A percentile compares a stretch with the other conserved stretches of the same genome.
Conservation (phyloP, 1,140 invertebrate genomes). For the Drosophila nasuta region DNA sequence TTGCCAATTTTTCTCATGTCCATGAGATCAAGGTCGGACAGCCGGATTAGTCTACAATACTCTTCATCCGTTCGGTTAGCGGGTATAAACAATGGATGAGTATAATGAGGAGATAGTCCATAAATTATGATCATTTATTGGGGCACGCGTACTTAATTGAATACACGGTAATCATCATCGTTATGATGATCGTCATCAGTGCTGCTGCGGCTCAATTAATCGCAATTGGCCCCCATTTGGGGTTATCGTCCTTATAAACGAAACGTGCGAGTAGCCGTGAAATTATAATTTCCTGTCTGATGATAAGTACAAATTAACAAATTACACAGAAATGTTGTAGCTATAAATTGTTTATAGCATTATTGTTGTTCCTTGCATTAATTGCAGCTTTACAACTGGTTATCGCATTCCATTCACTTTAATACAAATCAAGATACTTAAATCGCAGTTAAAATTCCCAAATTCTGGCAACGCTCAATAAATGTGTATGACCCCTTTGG, state of each 20-base stretch:
- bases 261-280: conserved; percentile 32
- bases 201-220: conserved; percentile 24
- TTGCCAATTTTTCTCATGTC: no score
- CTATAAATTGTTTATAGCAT: no score
- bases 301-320: conserved; percentile 34
- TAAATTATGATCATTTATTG: background rate
- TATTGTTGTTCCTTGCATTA: no score
- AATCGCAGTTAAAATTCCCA: no score
- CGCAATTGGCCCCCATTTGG: conserved; percentile 12
- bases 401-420: no score
- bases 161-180: conserved; percentile 22
- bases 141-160: conserved; percentile 21
- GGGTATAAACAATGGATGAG: background rate
- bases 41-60: no score
- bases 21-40: no score
- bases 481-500: no score
- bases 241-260: conserved; percentile 42
- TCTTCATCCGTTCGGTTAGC: no score
- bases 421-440: no score
- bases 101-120: background rate
- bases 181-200: conserved; percentile 13
- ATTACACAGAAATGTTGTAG: conserved; percentile 21
- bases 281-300: conserved; percentile 37
- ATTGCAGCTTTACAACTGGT: no score
- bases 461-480: no score